Conservation (phyloP, 2,797 vertebrate species). For the Sorex maritimensis region DNA sequence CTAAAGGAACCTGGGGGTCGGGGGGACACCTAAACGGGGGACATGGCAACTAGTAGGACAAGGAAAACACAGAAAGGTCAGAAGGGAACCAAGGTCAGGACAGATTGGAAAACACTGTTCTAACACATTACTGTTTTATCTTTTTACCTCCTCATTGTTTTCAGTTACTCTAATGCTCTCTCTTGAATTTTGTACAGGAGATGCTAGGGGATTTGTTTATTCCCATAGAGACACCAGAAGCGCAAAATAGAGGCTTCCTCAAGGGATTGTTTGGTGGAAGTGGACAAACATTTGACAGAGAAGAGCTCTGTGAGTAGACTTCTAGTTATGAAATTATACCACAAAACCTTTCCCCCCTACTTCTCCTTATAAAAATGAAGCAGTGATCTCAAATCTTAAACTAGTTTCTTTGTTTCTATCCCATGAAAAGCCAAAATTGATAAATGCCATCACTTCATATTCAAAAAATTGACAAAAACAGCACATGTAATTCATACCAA, state of each 20-base stretch:
- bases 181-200: constrained; percentile 92
- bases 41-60: too few relatives aligned
- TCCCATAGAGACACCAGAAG: constrained; percentile 97
- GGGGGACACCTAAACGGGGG: too few relatives aligned
- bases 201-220: constrained; percentile 99
- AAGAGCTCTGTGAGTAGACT: constrained; percentile 97
- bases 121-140: background rate
- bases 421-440: constrained; percentile 48
- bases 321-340: background rate
- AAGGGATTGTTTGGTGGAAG: constrained; percentile 99
- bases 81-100: too few relatives aligned
- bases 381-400: constrained; percentile 56
- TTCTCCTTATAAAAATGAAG: background rate
- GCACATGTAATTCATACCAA: constrained; percentile 50
- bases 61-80: too few relatives aligned
- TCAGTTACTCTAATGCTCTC: constrained; percentile 1
- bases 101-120: too few relatives aligned
- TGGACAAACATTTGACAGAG: constrained; percentile 97
- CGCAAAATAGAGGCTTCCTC: constrained; percentile 98
- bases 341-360: background rate
- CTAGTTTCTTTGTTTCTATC: constrained; percentile 17
- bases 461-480: constrained; percentile 38
- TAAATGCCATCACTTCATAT: constrained; percentile 60
- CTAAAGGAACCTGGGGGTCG: too few relatives aligned
- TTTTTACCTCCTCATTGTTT: constrained; percentile 18